Evolutionary conservation across 2,888 invertebrate genomes (phyloP).

Genomic region (Eupithecia tripunctaria): DNA sequence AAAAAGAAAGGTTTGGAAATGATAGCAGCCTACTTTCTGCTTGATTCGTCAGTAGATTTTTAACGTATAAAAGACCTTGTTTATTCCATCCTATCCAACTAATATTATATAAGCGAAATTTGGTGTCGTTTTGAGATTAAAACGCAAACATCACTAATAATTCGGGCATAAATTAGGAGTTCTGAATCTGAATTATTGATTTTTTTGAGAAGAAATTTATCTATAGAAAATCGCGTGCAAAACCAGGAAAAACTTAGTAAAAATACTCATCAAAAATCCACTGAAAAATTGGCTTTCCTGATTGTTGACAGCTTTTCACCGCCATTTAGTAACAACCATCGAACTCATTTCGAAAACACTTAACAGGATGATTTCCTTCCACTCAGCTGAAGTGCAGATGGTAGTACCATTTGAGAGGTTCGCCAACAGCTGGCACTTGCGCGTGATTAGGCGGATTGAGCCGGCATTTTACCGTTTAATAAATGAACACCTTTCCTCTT

Average conservation of each 20-base stretch:
- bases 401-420: neutral
- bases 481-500: neutral
- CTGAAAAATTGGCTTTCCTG: neutral
- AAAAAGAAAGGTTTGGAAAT: too few relatives aligned
- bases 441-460: neutral
- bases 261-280: neutral
- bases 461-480: neutral
- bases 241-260: neutral
- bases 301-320: neutral
- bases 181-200: neutral
- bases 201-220: too few relatives aligned
- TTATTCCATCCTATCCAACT: too few relatives aligned
- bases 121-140: too few relatives aligned
- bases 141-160: too few relatives aligned
- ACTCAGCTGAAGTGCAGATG: neutral
- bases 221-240: neutral
- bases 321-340: neutral
- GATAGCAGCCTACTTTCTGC: too few relatives aligned
- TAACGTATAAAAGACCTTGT: too few relatives aligned
- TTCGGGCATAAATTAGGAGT: neutral
- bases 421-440: conserved; percentile 3
- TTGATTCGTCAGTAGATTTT: too few relatives aligned
- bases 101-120: too few relatives aligned
- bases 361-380: conserved; percentile 4
- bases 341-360: conserved; percentile 12